A percentile compares a stretch with the other conserved stretches of the same genome.
Conservation (phyloP, 30 jellyfish, hydroid and myxozoan species). For the Sanderia malayensis region DNA sequence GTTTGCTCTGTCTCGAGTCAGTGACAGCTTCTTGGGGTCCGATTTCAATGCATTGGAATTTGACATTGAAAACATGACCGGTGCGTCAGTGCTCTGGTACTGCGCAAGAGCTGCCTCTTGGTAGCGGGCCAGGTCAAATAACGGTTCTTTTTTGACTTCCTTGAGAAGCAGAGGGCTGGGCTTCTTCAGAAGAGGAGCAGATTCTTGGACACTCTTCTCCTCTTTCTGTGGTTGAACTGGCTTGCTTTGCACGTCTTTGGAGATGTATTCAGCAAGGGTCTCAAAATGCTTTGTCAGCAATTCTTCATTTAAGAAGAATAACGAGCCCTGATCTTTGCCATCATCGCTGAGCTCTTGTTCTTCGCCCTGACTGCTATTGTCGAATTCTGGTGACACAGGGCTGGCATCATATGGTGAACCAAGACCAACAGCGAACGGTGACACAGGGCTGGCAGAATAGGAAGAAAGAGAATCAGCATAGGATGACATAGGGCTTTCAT, state of each 20-base stretch:
- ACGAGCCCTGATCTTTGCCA: background rate
- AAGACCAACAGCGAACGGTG: background rate
- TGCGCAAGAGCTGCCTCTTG: background rate
- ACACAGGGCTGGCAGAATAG: too few relatives aligned
- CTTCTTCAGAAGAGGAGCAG: background rate
- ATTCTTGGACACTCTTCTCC: background rate
- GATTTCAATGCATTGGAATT: background rate
- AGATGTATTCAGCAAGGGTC: slow-evolving; percentile 49
- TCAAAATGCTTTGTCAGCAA: slow-evolving; percentile 15
- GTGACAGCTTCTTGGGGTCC: background rate
- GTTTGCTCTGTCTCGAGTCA: background rate
- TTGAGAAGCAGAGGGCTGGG: too few relatives aligned
- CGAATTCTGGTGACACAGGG: background rate
- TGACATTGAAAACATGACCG: slow-evolving; percentile 2
- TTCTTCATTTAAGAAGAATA: slow-evolving; percentile 18
- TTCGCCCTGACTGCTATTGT: background rate
- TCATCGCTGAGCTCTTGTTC: background rate
- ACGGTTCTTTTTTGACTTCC: background rate
- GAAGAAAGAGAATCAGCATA: too few relatives aligned
- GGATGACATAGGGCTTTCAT: too few relatives aligned
- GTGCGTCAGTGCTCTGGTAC: background rate
- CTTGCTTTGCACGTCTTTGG: background rate
- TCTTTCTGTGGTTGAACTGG: background rate
- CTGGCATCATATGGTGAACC: background rate
- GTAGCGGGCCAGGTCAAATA: background rate